Percentiles rank a stretch among this genome's conserved stretches.
These are phyloP conservation scores for Eubasilissa regina DNA, from an alignment of 1,140 invertebrate genomes.

Conservation along the genomic window DNA sequence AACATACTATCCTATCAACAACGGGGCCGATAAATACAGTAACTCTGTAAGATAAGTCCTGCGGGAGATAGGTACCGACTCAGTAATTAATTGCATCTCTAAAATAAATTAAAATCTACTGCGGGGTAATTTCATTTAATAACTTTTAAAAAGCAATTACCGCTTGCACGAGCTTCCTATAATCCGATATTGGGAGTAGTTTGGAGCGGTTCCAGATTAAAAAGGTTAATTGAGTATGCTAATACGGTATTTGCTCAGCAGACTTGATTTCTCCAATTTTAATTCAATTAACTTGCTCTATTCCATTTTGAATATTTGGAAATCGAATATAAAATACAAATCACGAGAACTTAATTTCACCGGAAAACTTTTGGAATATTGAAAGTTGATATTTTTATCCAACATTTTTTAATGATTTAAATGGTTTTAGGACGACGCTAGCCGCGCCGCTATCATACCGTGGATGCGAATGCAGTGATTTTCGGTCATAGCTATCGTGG, in stretches of 20 bases:
- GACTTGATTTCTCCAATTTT: slow-evolving; percentile 3
- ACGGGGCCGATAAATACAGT: not conserved
- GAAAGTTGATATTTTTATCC: no score
- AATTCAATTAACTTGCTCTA: not conserved
- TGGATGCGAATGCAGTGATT: no score
- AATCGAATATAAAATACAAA: slow-evolving; percentile 4
- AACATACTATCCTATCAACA: not conserved
- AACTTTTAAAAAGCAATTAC: slow-evolving; percentile 54
- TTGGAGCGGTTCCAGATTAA: slow-evolving; percentile 32
- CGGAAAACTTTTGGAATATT: not conserved
- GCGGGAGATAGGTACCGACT: slow-evolving; percentile 24
- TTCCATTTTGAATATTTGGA: not conserved
- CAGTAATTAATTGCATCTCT: slow-evolving; percentile 39
- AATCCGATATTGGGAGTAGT: slow-evolving; percentile 45
- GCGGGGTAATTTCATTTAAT: slow-evolving; percentile 52
- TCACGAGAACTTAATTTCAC: not conserved
- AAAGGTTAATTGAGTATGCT: slow-evolving; percentile 33
- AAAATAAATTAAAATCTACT: slow-evolving; percentile 43
- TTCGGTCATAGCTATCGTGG: no score
- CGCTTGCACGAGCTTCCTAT: slow-evolving; percentile 48
- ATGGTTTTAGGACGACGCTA: no score
- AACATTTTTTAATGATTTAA: not conserved
- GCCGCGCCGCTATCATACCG: no score
- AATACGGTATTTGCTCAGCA: slow-evolving; percentile 19
- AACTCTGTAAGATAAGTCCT: not conserved